Evolutionary conservation across 2,888 invertebrate species (phyloP).

Genomic region (Harpalus rufipes): DNA sequence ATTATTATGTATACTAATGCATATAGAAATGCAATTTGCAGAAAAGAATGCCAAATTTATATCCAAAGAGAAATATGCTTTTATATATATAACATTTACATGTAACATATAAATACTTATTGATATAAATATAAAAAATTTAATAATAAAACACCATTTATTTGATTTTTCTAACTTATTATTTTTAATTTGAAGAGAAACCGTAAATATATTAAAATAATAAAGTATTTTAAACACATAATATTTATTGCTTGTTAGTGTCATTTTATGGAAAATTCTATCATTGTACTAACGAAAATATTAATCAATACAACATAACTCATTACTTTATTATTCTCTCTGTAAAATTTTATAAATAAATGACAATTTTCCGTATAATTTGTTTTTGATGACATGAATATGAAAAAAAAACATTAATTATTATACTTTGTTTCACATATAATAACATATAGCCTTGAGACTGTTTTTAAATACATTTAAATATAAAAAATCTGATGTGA

Average conservation of each 20-base stretch:
- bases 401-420: too few species aligned
- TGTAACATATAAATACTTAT: neutral
- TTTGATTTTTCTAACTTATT: neutral
- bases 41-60: neutral
- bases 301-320: too few species aligned
- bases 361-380: too few species aligned
- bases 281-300: too few species aligned
- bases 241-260: neutral
- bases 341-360: too few species aligned
- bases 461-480: too few species aligned
- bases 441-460: too few species aligned
- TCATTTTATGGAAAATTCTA: neutral
- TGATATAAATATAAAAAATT: neutral
- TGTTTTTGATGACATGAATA: too few species aligned
- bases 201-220: slow-evolving; percentile 12
- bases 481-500: too few species aligned
- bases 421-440: too few species aligned
- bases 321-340: too few species aligned
- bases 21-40: neutral
- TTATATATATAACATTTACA: neutral
- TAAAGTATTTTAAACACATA: neutral
- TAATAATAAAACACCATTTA: neutral
- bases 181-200: neutral
- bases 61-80: neutral
- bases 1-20: neutral